A percentile compares a stretch with the other conserved stretches of the same genome.
Evolutionary conservation across 2,888 invertebrate species (phyloP).

Genomic region (Agapostemon virescens): DNA sequence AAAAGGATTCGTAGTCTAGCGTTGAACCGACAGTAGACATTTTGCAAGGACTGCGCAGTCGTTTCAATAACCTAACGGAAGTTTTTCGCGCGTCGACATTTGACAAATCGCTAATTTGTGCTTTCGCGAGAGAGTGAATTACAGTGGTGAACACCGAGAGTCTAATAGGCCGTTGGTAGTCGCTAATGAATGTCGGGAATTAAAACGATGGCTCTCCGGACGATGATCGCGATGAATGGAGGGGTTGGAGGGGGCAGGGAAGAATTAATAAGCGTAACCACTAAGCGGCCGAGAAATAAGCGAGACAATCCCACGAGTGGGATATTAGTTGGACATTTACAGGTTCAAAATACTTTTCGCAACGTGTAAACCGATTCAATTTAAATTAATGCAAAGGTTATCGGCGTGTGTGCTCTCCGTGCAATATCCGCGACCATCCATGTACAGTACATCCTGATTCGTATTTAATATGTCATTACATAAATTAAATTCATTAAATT

Average conservation of each 20-base stretch:
- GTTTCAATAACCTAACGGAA: background rate
- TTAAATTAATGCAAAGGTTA: constrained; percentile 24
- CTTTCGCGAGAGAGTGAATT: background rate
- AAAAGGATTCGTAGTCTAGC: too few species aligned
- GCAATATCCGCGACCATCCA: background rate
- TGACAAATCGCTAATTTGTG: background rate
- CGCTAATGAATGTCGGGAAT: constrained; percentile 1
- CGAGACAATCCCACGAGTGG: background rate
- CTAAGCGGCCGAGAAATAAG: background rate
- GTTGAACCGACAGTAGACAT: too few species aligned
- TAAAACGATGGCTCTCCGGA: constrained; percentile 4
- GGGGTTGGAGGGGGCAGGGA: background rate
- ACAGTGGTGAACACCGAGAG: background rate
- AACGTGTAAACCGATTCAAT: constrained; percentile 8
- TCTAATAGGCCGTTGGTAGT: background rate
- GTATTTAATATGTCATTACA: constrained; percentile 41
- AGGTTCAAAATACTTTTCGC: background rate
- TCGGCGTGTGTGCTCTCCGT: background rate
- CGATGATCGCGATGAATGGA: background rate
- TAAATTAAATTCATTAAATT: constrained; percentile 44
- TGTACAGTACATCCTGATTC: background rate
- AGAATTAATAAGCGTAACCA: background rate
- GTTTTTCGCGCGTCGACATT: background rate
- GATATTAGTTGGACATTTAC: constrained; percentile 14
- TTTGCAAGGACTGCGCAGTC: background rate